Percentiles rank a stretch among this genome's conserved stretches.
phyloP scores from a whole-genome alignment of 2,113 vertebrate genomes.

The Todiramphus chloris region DNA sequence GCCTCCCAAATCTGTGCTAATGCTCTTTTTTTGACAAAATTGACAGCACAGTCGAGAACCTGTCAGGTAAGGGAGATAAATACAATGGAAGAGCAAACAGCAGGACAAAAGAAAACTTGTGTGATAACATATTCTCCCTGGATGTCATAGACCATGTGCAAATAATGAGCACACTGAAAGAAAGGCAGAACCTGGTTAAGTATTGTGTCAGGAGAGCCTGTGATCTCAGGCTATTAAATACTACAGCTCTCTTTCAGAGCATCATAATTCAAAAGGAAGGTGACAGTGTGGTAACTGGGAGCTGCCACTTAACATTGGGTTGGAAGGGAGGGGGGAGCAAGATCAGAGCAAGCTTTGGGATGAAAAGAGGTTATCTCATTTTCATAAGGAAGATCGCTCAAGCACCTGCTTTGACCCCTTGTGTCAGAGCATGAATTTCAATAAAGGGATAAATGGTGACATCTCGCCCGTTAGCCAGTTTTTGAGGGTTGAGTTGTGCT shows the following conservation, averaged over 20 bases:
- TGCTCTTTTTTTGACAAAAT: constrained; percentile 1
- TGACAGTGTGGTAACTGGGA: constrained; percentile 42
- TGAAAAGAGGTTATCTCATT: constrained; percentile 62
- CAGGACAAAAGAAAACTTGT: constrained; percentile 3
- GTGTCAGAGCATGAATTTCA: constrained; percentile 52
- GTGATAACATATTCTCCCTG: constrained; percentile 33
- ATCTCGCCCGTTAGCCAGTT: constrained; percentile 14
- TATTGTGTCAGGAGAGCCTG: constrained; percentile 39
- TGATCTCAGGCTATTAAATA: constrained; percentile 73
- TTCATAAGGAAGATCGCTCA: constrained; percentile 41
- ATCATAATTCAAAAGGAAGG: constrained; percentile 62
- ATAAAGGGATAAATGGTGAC: constrained; percentile 42
- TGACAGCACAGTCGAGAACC: neutral
- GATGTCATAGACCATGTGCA: constrained; percentile 61
- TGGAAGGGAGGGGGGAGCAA: neutral
- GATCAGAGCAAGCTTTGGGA: constrained; percentile 36
- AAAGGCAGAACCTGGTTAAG: constrained; percentile 65
- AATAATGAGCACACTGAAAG: constrained; percentile 63
- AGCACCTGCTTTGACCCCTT: constrained; percentile 52
- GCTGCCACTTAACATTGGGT: neutral
- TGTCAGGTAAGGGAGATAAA: constrained; percentile 17
- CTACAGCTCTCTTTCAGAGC: constrained; percentile 31
- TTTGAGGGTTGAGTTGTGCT: constrained; percentile 11
- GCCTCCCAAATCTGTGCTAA: neutral
- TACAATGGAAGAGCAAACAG: constrained; percentile 21